Evolutionary conservation across 2,888 invertebrate species (phyloP).

Genomic region (Drosophila lutescens): DNA sequence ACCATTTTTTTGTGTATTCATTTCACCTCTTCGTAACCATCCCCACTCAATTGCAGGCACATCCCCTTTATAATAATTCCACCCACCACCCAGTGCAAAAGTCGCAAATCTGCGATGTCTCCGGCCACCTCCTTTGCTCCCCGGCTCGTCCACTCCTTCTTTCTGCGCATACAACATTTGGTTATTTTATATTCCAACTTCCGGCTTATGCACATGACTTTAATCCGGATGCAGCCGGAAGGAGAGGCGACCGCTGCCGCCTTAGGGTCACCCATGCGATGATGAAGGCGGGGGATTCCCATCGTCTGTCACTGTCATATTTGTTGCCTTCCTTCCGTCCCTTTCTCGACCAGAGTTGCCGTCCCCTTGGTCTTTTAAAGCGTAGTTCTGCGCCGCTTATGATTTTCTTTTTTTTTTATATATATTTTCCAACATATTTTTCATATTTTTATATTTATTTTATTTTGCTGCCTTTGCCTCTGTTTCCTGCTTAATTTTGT

Average conservation of each 20-base stretch:
- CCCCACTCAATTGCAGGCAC: conserved; percentile 29
- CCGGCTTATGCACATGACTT: conserved; percentile 79
- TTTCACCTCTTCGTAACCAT: conserved; percentile 26
- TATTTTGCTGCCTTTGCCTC: conserved; percentile 29
- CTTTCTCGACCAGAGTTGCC: conserved; percentile 8
- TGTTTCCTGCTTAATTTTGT: conserved; percentile 73
- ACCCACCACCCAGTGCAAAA: conserved; percentile 38
- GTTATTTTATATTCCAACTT: conserved; percentile 77
- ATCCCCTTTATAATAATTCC: conserved; percentile 20
- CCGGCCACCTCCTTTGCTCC: not conserved
- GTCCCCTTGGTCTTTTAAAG: conserved; percentile 49
- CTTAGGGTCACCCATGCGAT: conserved; percentile 44
- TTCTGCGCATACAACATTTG: conserved; percentile 45
- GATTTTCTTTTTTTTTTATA: conserved; percentile 7
- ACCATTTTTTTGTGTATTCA: not conserved
- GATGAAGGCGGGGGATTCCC: conserved; percentile 31
- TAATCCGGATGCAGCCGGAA: conserved; percentile 71
- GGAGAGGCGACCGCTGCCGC: conserved; percentile 43
- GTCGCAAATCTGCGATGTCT: conserved; percentile 59
- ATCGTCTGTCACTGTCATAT: conserved; percentile 74
- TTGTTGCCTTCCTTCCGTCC: conserved; percentile 36
- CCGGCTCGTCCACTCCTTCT: not conserved
- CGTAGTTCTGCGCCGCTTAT: conserved; percentile 17
- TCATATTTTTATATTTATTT: conserved; percentile 28
- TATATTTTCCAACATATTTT: conserved; percentile 9